Conservation (phyloP, 2,797 vertebrate species). For the Galagoides demidoff region DNA sequence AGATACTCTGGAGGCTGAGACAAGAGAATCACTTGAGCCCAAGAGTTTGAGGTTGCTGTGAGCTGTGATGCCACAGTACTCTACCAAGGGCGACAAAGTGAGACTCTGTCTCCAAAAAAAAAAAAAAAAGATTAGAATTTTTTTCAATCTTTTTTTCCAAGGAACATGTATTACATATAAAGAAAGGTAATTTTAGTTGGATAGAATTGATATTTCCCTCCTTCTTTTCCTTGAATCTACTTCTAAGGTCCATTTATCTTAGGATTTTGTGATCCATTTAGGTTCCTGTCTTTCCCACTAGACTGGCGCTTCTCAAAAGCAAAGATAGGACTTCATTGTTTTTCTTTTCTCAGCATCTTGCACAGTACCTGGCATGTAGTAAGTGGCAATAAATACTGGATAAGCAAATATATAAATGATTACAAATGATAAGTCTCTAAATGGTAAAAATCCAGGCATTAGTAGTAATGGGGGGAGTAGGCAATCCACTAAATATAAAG, state of each 20-base stretch:
- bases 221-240: background rate
- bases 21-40: no score
- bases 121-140: background rate
- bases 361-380: background rate
- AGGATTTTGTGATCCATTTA: background rate
- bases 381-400: background rate
- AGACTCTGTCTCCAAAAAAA: no score
- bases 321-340: background rate
- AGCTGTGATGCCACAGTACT: no score
- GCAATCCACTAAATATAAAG: conserved; percentile 12
- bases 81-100: no score
- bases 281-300: background rate
- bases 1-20: no score
- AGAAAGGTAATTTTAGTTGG: background rate
- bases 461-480: background rate
- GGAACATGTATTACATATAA: background rate
- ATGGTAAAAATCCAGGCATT: background rate
- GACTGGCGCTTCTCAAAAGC: background rate
- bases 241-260: background rate
- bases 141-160: background rate
- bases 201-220: background rate
- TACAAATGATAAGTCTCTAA: background rate
- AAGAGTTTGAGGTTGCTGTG: no score
- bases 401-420: background rate
- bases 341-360: background rate